Conservation (phyloP, 2,113 vertebrate genomes). For the Cisticola juncidis region DNA sequence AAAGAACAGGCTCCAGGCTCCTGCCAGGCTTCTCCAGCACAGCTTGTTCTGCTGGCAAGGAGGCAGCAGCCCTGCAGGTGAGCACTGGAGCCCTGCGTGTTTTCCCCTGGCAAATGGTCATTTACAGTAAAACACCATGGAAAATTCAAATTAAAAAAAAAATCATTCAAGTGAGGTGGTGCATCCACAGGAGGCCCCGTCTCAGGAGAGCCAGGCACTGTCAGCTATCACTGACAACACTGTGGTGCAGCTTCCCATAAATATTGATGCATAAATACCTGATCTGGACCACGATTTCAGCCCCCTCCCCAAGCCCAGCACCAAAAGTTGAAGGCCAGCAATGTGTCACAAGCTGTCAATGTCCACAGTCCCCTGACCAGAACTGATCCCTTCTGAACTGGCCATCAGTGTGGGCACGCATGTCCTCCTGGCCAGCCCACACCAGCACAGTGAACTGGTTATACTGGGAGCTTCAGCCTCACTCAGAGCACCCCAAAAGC, state of each 20-base stretch:
- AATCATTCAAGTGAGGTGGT: background rate
- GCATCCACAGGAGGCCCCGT: background rate
- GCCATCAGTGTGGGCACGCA: accelerated
- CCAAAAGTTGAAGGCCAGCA: background rate
- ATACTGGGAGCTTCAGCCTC: background rate
- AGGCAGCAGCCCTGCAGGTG: background rate
- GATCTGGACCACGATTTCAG: background rate
- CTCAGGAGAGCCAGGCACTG: accelerated
- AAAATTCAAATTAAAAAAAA: background rate
- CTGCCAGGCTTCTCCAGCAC: background rate
- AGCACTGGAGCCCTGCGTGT: accelerated
- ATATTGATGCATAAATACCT: constrained; percentile 49
- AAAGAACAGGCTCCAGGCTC: background rate
- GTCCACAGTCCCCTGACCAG: background rate
- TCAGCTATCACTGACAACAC: background rate
- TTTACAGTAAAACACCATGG: background rate
- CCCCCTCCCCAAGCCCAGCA: background rate
- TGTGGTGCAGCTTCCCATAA: background rate
- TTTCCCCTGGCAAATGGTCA: background rate
- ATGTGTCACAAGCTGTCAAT: background rate
- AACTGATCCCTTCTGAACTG: background rate
- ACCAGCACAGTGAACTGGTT: background rate
- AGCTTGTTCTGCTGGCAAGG: accelerated
- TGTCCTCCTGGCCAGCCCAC: background rate
- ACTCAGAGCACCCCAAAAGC: background rate